Conservation (phyloP, 2,113 vertebrate species). For the Paraplagusia blochii region DNA sequence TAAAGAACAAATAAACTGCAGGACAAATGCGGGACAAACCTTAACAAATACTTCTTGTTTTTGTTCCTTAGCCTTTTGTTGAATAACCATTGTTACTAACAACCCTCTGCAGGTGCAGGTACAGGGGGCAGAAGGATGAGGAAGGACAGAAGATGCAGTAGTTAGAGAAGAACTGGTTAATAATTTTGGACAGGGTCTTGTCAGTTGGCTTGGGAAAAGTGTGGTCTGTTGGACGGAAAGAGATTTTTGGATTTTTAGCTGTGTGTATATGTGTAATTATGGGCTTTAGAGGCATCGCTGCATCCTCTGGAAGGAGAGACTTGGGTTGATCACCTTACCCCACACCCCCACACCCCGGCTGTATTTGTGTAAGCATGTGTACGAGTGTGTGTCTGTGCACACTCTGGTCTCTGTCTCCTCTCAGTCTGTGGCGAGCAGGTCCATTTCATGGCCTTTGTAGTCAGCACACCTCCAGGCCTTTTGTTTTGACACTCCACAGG, state of each 20-base stretch:
- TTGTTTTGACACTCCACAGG: conserved; percentile 35
- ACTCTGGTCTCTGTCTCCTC: conserved; percentile 38
- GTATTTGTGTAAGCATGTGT: conserved; percentile 34
- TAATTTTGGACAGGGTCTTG: conserved; percentile 36
- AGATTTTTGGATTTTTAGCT: conserved; percentile 62
- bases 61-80: conserved; percentile 34
- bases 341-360: conserved; percentile 50
- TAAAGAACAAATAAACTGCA: conserved; percentile 54
- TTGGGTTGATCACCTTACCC: conserved; percentile 56
- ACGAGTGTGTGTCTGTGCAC: conserved; percentile 22
- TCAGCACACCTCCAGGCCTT: conserved; percentile 35
- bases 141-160: conserved; percentile 13
- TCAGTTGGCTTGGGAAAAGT: conserved; percentile 53
- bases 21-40: conserved; percentile 43
- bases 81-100: conserved; percentile 40
- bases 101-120: conserved; percentile 21
- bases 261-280: conserved; percentile 61
- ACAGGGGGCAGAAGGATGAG: conserved; percentile 20
- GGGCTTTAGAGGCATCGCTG: conserved; percentile 59
- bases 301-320: conserved; percentile 55
- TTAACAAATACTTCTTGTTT: conserved; percentile 23
- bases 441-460: conserved; percentile 43
- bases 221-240: conserved; percentile 54
- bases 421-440: conserved; percentile 55
- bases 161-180: conserved; percentile 27